Percentiles rank a stretch among this genome's conserved stretches.
Conservation (phyloP, 2,113 vertebrate species). For the Lasiurus cinereus region DNA sequence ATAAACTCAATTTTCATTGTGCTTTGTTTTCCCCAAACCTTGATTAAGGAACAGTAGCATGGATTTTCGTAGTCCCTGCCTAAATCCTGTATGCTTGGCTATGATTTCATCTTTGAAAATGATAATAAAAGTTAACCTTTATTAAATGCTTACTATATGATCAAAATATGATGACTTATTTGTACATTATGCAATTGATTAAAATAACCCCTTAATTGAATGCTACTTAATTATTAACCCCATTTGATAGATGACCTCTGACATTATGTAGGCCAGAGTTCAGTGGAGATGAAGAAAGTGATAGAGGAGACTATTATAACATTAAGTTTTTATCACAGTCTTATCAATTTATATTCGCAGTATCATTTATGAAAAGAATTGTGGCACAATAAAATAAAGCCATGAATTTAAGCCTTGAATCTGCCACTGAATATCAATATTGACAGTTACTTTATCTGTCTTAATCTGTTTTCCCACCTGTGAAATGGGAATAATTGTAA, state of each 20-base stretch:
- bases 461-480: not conserved
- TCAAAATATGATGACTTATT: not conserved
- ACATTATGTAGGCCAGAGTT: not conserved
- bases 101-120: conserved; percentile 16
- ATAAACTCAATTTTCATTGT: not conserved
- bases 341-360: not conserved
- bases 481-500: not conserved
- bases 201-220: not conserved
- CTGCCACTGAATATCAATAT: not conserved
- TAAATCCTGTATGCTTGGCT: not conserved
- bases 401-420: not conserved
- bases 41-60: not conserved
- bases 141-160: not conserved
- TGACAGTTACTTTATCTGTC: not conserved
- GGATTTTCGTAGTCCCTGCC: not conserved
- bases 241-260: not conserved
- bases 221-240: not conserved
- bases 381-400: not conserved
- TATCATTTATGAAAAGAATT: not conserved
- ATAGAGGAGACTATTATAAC: not conserved
- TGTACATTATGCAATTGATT: not conserved
- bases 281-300: not conserved
- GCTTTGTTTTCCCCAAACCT: not conserved
- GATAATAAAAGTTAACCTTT: not conserved
- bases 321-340: not conserved